These are phyloP conservation scores for Hemichromis elongatus DNA, from an alignment of 2,113 vertebrate species.

Conservation along the genomic window DNA sequence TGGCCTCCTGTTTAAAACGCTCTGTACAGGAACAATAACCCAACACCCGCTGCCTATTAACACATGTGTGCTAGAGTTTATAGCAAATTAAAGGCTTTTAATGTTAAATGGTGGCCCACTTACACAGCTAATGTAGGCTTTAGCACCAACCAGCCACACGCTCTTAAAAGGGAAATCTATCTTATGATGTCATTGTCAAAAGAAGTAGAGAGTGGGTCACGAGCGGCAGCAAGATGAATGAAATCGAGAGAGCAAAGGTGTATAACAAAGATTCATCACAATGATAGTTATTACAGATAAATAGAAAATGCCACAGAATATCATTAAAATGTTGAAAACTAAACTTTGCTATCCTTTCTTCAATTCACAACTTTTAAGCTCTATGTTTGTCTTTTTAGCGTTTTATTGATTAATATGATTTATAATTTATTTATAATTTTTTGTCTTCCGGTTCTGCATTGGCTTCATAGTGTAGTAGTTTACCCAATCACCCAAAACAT, in stretches of 20 bases:
- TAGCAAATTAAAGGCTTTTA: constrained; percentile 77
- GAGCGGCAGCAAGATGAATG: constrained; percentile 1
- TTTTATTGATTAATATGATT: not conserved
- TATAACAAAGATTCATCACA: not conserved
- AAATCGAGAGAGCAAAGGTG: not conserved
- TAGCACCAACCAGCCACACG: constrained; percentile 61
- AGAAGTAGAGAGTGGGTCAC: constrained; percentile 14
- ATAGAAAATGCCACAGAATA: not conserved
- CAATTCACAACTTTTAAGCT: not conserved
- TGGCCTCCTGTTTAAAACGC: constrained; percentile 67
- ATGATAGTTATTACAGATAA: not conserved
- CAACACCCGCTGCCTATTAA: constrained; percentile 65
- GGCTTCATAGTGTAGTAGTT: not conserved
- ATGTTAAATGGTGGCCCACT: constrained; percentile 74
- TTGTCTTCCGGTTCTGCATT: not conserved
- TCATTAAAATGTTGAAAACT: not conserved
- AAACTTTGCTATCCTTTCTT: not conserved
- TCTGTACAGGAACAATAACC: constrained; percentile 67
- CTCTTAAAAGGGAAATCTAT: constrained; percentile 77
- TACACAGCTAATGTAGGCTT: constrained; percentile 72
- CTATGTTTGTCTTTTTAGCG: not conserved
- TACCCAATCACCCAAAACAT: not conserved
- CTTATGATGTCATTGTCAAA: constrained; percentile 74
- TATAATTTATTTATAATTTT: not conserved
- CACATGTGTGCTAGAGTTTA: constrained; percentile 70